Evolutionary conservation across 2,888 invertebrate genomes (phyloP).

Genomic region (Drosophila acutilabella): DNA sequence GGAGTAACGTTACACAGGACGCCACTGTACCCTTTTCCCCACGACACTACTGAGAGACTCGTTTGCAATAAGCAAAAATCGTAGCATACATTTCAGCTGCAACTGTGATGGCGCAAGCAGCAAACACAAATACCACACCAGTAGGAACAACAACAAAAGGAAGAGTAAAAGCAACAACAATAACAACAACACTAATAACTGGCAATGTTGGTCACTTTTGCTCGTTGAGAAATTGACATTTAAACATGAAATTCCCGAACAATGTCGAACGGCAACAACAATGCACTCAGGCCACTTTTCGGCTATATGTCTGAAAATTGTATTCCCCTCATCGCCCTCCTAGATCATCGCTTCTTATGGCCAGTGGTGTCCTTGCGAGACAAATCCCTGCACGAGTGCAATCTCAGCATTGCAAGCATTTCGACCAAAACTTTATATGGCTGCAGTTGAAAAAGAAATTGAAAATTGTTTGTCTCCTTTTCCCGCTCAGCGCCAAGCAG

Average conservation of each 20-base stretch:
- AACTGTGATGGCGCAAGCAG: slow-evolving; percentile 26
- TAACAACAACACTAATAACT: slow-evolving; percentile 24
- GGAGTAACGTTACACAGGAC: slow-evolving; percentile 16
- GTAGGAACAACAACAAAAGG: slow-evolving; percentile 26
- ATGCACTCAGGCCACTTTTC: slow-evolving; percentile 64
- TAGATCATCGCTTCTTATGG: not conserved
- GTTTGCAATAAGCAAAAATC: slow-evolving; percentile 37
- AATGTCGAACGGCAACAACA: slow-evolving; percentile 62
- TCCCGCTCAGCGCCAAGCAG: not conserved
- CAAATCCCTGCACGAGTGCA: slow-evolving; percentile 66
- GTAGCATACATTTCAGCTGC: slow-evolving; percentile 49
- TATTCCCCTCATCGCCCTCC: not conserved
- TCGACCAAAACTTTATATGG: slow-evolving; percentile 68
- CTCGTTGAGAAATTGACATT: slow-evolving; percentile 78
- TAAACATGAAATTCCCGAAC: slow-evolving; percentile 74
- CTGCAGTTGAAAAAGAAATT: slow-evolving; percentile 72
- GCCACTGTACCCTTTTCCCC: not conserved
- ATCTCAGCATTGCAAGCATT: slow-evolving; percentile 75
- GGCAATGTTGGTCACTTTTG: slow-evolving; percentile 70
- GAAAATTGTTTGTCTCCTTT: slow-evolving; percentile 52
- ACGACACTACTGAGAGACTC: not conserved
- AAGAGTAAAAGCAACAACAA: slow-evolving; percentile 15
- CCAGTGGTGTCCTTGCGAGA: slow-evolving; percentile 42
- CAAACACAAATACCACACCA: slow-evolving; percentile 28
- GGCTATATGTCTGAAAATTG: slow-evolving; percentile 47